Evolutionary conservation across 2,113 vertebrate genomes (phyloP).

Genomic region (Microtus pennsylvanicus): DNA sequence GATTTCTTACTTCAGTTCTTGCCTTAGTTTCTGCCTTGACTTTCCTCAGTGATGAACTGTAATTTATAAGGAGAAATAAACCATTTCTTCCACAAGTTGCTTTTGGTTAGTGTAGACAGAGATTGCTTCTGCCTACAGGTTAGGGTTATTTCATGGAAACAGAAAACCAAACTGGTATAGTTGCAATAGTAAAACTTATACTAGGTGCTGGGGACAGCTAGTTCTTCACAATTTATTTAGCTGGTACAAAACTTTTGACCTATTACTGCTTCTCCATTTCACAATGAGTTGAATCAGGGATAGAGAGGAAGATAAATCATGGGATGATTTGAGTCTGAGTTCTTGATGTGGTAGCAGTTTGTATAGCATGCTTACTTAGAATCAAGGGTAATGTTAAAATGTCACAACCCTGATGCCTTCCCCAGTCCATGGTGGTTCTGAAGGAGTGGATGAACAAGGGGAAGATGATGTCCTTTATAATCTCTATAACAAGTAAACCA

Average conservation of each 20-base stretch:
- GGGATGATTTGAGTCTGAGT: background rate
- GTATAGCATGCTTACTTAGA: background rate
- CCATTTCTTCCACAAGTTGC: background rate
- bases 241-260: background rate
- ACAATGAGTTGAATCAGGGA: background rate
- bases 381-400: background rate
- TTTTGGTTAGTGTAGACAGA: background rate
- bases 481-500: background rate
- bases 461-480: background rate
- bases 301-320: background rate
- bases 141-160: background rate
- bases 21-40: background rate
- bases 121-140: too few relatives aligned
- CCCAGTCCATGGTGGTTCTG: background rate
- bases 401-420: background rate
- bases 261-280: constrained; percentile 26
- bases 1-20: background rate
- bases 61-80: background rate
- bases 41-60: background rate
- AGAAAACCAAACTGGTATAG: background rate
- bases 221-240: background rate
- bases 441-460: background rate
- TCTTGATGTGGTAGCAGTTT: background rate
- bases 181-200: background rate
- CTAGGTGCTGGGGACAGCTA: background rate